phyloP scores from a whole-genome alignment of 2,797 vertebrate species.

The Microcaecilia unicolor region DNA sequence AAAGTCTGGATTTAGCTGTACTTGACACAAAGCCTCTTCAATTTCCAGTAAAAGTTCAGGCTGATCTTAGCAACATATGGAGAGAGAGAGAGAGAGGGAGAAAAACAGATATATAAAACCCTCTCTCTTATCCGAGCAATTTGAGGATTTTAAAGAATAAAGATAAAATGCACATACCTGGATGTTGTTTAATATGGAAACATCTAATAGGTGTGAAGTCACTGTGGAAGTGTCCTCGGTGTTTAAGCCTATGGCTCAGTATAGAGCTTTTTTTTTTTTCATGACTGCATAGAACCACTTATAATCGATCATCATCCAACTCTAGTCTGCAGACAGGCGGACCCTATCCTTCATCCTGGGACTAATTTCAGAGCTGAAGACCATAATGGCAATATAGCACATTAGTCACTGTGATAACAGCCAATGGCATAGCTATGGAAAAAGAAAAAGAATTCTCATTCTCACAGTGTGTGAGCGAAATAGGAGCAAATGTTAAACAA shows the following conservation, averaged over 20 bases:
- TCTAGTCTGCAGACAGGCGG: conserved; percentile 43
- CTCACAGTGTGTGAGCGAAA: conserved; percentile 26
- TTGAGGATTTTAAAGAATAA: conserved; percentile 94
- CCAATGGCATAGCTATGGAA: too few species aligned
- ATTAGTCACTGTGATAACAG: conserved; percentile 29
- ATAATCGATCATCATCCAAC: conserved; percentile 53
- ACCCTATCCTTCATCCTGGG: conserved; percentile 43
- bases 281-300: conserved; percentile 32
- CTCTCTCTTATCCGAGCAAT: conserved; percentile 78
- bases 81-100: conserved; percentile 9
- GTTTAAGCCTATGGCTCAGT: conserved; percentile 40
- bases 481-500: conserved; percentile 37
- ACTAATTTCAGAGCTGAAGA: conserved; percentile 42
- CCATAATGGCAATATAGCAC: conserved; percentile 35
- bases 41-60: conserved; percentile 90
- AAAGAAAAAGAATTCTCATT: conserved; percentile 28
- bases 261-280: conserved; percentile 36
- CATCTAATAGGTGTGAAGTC: conserved; percentile 45
- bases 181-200: conserved; percentile 71
- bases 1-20: conserved; percentile 97
- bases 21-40: conserved; percentile 99
- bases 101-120: conserved; percentile 37
- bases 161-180: conserved; percentile 82
- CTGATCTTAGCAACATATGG: conserved; percentile 76
- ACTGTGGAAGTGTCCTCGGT: conserved; percentile 35